Percentiles rank a stretch among this genome's conserved stretches.
These are phyloP conservation scores for Enteromius trimaculatus DNA, from an alignment of 2,797 vertebrate genomes.

Conservation along the genomic window DNA sequence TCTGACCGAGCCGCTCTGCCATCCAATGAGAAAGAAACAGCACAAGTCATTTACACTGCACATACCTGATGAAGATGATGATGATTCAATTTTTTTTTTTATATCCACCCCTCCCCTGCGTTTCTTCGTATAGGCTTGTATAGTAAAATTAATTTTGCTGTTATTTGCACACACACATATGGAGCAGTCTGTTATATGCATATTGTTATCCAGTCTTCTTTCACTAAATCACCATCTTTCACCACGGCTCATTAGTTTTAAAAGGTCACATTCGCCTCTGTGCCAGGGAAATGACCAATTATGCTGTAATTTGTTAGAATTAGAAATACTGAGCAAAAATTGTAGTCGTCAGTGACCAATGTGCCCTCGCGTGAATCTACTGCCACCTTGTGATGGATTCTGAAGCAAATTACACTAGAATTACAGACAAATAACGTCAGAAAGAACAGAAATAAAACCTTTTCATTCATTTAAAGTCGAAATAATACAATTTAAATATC, in stretches of 20 bases:
- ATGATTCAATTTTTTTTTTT: slow-evolving; percentile 1
- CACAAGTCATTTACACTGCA: slow-evolving; percentile 38
- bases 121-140: not conserved
- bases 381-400: slow-evolving; percentile 18
- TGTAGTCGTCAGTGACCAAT: not conserved
- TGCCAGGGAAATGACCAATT: slow-evolving; percentile 18
- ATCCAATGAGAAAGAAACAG: slow-evolving; percentile 48
- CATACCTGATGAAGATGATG: slow-evolving; percentile 34
- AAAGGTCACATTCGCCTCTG: slow-evolving; percentile 26
- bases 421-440: not conserved
- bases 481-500: not conserved
- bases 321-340: slow-evolving; percentile 17
- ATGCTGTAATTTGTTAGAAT: slow-evolving; percentile 21
- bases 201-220: not conserved
- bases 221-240: not conserved
- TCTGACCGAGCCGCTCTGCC: slow-evolving; percentile 48
- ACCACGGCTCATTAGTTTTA: not conserved
- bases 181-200: not conserved
- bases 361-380: slow-evolving; percentile 8
- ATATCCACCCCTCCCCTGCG: not conserved
- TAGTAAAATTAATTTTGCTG: not conserved
- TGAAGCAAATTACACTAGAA: not conserved
- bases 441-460: not conserved
- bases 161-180: not conserved
- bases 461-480: not conserved